Conservation (phyloP, 2,113 vertebrate species). For the Pimephales promelas region DNA sequence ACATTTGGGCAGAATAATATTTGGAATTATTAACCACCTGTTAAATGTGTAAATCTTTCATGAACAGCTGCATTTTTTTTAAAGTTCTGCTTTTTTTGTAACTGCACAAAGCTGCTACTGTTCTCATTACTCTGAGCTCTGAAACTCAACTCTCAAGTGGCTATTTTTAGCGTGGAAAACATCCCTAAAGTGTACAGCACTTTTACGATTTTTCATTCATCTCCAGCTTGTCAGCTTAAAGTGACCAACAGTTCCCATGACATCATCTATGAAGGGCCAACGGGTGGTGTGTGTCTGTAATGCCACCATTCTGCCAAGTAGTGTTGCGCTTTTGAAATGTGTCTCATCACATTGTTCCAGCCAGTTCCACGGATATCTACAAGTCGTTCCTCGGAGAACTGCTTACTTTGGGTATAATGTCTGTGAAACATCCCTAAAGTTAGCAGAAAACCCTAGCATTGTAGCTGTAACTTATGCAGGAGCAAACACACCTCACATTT, state of each 20-base stretch:
- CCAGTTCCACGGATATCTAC: not conserved
- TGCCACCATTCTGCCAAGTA: not conserved
- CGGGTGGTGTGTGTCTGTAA: not conserved
- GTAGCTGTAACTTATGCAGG: not conserved
- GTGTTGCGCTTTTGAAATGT: not conserved
- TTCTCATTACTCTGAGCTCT: conserved; percentile 7
- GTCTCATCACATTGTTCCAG: not conserved
- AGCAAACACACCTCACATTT: not conserved
- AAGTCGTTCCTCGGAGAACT: not conserved
- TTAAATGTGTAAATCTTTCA: not conserved
- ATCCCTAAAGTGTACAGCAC: not conserved
- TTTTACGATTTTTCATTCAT: not conserved
- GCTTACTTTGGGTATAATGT: not conserved
- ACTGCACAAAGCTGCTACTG: conserved; percentile 38
- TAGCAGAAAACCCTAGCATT: not conserved
- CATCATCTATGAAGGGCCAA: conserved; percentile 9
- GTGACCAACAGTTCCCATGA: conserved; percentile 24
- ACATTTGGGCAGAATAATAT: not conserved
- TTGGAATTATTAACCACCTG: not conserved
- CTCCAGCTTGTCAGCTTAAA: conserved; percentile 1
- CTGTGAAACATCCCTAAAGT: not conserved
- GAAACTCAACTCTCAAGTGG: not conserved
- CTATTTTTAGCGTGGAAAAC: conserved; percentile 50
- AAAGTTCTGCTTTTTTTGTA: not conserved
- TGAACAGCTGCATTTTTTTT: not conserved